Conservation (phyloP, 2,797 vertebrate genomes). For the Xenops minutus region DNA sequence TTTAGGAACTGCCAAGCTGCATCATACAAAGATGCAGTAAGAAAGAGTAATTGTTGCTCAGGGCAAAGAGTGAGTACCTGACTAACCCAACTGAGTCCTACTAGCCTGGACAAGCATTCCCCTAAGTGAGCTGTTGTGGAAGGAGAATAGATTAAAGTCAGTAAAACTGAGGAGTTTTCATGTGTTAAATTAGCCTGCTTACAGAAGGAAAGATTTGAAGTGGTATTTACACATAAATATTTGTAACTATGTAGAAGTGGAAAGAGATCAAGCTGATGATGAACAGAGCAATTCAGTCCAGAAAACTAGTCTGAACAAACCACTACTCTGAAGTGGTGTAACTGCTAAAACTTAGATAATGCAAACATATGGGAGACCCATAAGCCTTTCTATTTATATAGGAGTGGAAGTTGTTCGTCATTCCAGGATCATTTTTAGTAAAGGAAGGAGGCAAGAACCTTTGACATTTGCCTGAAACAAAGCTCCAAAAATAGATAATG, state of each 20-base stretch:
- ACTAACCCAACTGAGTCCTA: not conserved
- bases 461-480: constrained; percentile 58
- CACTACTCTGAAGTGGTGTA: not conserved
- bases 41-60: not conserved
- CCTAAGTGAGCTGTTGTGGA: not conserved
- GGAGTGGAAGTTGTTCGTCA: constrained; percentile 3
- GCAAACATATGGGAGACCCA: constrained; percentile 49
- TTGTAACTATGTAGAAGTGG: not conserved
- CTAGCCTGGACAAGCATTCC: not conserved
- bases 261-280: not conserved
- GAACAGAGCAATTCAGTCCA: not conserved
- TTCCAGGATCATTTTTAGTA: constrained; percentile 34
- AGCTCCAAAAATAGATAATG: constrained; percentile 32
- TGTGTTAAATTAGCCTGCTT: not conserved
- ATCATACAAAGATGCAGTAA: not conserved
- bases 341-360: not conserved
- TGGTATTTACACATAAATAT: not conserved
- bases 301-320: not conserved
- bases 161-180: not conserved
- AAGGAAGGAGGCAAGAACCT: constrained; percentile 12
- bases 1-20: not conserved
- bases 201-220: not conserved
- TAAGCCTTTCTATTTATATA: constrained; percentile 56
- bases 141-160: not conserved
- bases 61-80: not conserved